Evolutionary conservation across 2,113 vertebrate genomes (phyloP).

Genomic region (Colius striatus): DNA sequence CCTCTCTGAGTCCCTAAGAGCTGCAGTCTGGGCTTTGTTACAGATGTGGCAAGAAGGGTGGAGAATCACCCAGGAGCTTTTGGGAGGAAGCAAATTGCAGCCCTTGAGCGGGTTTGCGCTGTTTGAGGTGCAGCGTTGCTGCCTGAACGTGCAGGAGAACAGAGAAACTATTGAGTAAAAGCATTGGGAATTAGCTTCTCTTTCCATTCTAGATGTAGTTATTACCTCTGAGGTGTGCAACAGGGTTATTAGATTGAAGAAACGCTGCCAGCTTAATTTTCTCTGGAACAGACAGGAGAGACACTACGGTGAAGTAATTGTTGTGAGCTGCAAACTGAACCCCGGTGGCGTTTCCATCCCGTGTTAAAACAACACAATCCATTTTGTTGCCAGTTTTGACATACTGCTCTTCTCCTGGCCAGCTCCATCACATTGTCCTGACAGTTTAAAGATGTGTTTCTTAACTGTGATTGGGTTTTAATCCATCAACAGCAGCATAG

Average conservation of each 20-base stretch:
- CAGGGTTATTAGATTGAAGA: constrained; percentile 34
- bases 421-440: neutral
- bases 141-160: neutral
- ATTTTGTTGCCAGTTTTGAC: neutral
- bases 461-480: neutral
- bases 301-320: neutral
- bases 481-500: neutral
- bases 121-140: neutral
- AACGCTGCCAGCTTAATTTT: constrained; percentile 11
- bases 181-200: constrained; percentile 6
- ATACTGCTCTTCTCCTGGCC: neutral
- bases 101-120: neutral
- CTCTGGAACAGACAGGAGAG: neutral
- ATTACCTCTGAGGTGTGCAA: constrained; percentile 40
- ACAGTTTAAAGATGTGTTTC: neutral
- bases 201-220: constrained; percentile 27
- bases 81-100: neutral
- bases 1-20: neutral
- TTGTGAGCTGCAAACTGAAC: neutral
- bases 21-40: neutral
- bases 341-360: neutral
- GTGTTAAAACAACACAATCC: neutral
- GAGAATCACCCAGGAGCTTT: neutral
- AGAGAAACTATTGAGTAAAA: neutral
- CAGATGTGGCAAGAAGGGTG: neutral